These are phyloP conservation scores for Pararge aegeria DNA, from an alignment of 1,140 invertebrate species.

Conservation along the genomic window DNA sequence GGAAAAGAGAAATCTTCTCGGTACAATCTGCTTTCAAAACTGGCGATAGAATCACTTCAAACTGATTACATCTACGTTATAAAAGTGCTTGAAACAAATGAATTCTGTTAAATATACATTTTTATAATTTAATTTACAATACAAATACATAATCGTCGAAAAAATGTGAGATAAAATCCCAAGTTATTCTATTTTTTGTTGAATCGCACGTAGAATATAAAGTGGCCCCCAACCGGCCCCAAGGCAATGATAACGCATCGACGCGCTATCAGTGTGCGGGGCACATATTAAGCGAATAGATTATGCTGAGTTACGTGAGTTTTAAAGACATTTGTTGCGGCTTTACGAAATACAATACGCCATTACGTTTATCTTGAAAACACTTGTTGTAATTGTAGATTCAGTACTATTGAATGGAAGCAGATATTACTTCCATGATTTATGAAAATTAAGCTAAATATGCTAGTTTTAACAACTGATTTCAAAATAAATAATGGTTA, in stretches of 20 bases:
- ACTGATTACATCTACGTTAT: too few species aligned
- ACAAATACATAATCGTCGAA: too few species aligned
- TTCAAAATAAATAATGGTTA: too few species aligned
- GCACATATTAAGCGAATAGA: conserved; percentile 1
- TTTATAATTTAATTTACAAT: too few species aligned
- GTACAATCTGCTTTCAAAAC: too few species aligned
- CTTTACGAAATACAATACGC: not conserved
- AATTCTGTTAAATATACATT: too few species aligned
- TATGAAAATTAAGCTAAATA: too few species aligned
- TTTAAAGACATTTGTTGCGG: not conserved
- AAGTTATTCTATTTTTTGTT: not conserved
- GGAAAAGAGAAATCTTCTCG: too few species aligned
- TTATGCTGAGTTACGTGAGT: conserved; percentile 2
- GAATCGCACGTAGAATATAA: not conserved
- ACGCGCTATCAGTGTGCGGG: not conserved
- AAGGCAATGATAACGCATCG: conserved; percentile 3
- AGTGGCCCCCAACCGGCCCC: not conserved
- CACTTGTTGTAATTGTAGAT: too few species aligned
- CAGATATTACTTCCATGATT: not conserved
- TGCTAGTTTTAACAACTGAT: too few species aligned
- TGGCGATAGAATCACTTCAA: too few species aligned
- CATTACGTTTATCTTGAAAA: not conserved
- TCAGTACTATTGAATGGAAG: not conserved
- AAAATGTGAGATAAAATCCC: conserved; percentile 2
- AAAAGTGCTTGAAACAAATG: too few species aligned